A percentile compares a stretch with the other conserved stretches of the same genome.
Evolutionary conservation across 2,113 vertebrate species (phyloP).

Genomic region (Semnornis frantzii): DNA sequence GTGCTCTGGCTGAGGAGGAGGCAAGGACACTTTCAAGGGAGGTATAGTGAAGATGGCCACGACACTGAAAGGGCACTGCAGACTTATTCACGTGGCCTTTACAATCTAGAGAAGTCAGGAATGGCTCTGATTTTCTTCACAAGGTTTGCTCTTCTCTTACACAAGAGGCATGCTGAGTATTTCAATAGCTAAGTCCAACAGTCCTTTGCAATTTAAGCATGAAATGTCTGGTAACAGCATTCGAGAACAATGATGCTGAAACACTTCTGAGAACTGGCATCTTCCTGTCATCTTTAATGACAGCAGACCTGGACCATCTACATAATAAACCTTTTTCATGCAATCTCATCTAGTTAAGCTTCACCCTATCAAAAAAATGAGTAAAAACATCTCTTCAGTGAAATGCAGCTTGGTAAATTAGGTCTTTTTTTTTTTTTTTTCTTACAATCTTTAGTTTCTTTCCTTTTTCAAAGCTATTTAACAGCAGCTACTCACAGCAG

Average conservation of each 20-base stretch:
- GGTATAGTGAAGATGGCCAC: background rate
- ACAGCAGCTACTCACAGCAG: background rate
- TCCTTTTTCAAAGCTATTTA: background rate
- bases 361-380: background rate
- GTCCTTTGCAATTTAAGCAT: background rate
- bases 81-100: background rate
- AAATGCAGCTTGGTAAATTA: background rate
- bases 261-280: background rate
- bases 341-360: background rate
- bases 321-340: background rate
- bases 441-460: background rate
- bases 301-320: background rate
- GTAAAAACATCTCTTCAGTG: background rate
- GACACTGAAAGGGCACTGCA: background rate
- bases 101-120: background rate
- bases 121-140: background rate
- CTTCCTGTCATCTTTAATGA: background rate
- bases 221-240: background rate
- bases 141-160: background rate
- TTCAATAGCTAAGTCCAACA: background rate
- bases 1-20: background rate
- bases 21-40: rapidly evolving
- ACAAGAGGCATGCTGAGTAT: background rate
- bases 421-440: background rate
- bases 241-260: background rate